A percentile compares a stretch with the other conserved stretches of the same genome.
These are phyloP conservation scores for Morone saxatilis DNA, from an alignment of 2,113 vertebrate genomes.

Conservation along the genomic window DNA sequence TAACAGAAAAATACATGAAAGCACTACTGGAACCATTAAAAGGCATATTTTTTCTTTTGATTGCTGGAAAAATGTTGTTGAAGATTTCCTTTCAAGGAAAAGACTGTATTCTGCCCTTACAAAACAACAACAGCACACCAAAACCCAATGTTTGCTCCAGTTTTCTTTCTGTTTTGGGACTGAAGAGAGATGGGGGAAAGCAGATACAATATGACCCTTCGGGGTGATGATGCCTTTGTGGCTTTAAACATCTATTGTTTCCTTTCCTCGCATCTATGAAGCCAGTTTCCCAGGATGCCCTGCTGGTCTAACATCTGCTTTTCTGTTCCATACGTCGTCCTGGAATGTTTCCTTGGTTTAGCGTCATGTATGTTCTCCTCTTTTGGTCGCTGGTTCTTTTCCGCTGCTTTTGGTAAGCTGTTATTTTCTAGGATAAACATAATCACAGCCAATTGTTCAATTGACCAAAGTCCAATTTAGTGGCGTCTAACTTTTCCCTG, in stretches of 20 bases:
- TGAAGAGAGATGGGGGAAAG: constrained; percentile 6
- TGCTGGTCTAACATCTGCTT: constrained; percentile 55
- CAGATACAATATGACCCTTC: constrained; percentile 16
- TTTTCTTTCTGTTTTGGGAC: constrained; percentile 9
- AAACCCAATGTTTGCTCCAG: background rate
- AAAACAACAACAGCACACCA: background rate
- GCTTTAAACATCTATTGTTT: constrained; percentile 33
- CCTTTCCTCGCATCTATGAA: constrained; percentile 23
- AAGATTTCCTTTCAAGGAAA: background rate
- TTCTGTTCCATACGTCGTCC: constrained; percentile 15
- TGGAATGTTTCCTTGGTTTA: constrained; percentile 34
- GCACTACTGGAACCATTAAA: background rate
- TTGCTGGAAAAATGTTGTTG: background rate
- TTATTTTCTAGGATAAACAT: constrained; percentile 52
- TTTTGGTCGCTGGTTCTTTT: constrained; percentile 31
- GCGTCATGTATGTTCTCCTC: constrained; percentile 20
- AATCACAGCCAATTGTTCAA: constrained; percentile 30
- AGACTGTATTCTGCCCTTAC: background rate
- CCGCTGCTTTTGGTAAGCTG: constrained; percentile 15
- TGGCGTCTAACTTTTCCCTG: constrained; percentile 20
- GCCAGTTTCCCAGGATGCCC: constrained; percentile 43
- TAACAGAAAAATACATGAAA: background rate
- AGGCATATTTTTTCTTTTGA: background rate
- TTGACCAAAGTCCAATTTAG: constrained; percentile 45
- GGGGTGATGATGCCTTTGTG: constrained; percentile 30